A percentile compares a stretch with the other conserved stretches of the same genome.
These are phyloP conservation scores for Stenotaenia linearis DNA, from an alignment of 2,888 invertebrate genomes.

Conservation along the genomic window DNA sequence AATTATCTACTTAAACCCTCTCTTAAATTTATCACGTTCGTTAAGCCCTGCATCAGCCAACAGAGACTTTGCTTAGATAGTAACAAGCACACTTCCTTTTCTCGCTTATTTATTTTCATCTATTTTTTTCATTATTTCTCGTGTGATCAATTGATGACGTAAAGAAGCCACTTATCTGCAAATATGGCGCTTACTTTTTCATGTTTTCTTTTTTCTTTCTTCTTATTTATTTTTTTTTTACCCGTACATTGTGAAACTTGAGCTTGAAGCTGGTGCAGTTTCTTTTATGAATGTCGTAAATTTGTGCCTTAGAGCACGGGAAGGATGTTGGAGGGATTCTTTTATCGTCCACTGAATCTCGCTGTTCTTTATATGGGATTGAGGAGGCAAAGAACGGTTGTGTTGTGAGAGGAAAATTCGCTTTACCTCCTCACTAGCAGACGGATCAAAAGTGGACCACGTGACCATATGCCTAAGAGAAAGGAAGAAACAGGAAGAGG, in stretches of 20 bases:
- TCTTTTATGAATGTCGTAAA: constrained; percentile 26
- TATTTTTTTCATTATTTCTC: background rate
- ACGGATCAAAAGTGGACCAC: constrained; percentile 14
- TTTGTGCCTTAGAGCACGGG: constrained; percentile 26
- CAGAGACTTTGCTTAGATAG: background rate
- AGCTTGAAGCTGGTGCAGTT: constrained; percentile 26
- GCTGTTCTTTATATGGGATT: constrained; percentile 23
- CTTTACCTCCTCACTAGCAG: constrained; percentile 15
- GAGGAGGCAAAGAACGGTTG: constrained; percentile 26
- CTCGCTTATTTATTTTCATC: background rate
- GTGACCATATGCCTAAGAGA: background rate
- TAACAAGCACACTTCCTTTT: background rate
- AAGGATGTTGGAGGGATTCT: constrained; percentile 26
- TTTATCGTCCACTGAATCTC: constrained; percentile 26
- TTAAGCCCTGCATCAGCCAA: background rate
- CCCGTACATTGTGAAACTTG: constrained; percentile 12
- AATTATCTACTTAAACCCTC: background rate
- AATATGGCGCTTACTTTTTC: background rate
- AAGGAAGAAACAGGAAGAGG: background rate
- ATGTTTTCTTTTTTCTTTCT: background rate
- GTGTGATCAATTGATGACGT: background rate
- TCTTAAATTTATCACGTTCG: background rate
- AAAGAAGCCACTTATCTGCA: background rate
- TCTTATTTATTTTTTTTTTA: background rate
- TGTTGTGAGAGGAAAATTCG: constrained; percentile 24